A percentile compares a stretch with the other conserved stretches of the same genome.
phyloP scores from a whole-genome alignment of 1,140 invertebrate genomes.

The Theocolax elegans region DNA sequence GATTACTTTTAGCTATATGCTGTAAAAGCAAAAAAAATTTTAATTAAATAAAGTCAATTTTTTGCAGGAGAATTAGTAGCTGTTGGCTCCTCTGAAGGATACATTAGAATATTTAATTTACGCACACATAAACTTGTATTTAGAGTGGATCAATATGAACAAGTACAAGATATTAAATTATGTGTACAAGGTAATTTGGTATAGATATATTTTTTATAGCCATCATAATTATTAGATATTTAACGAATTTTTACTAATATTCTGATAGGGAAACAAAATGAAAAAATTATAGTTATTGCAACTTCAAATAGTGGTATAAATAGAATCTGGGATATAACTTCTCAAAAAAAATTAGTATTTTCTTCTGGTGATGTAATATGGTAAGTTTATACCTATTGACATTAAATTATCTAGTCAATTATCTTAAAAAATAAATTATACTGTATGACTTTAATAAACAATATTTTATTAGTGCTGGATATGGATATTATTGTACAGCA shows the following conservation, averaged over 20 bases:
- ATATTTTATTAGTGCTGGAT: conserved; percentile 45
- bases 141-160: conserved; percentile 38
- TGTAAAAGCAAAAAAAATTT: no score
- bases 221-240: background rate
- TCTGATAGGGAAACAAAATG: conserved; percentile 11
- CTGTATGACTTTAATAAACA: background rate
- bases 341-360: conserved; percentile 9
- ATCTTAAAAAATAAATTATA: conserved; percentile 20
- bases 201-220: conserved; percentile 33
- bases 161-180: conserved; percentile 36
- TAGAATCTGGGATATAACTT: conserved; percentile 42
- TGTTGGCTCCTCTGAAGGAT: conserved; percentile 46
- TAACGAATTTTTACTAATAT: background rate
- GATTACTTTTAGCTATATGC: no score
- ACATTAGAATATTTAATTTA: conserved; percentile 42
- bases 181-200: conserved; percentile 25
- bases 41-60: background rate
- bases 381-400: no score
- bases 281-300: conserved; percentile 32
- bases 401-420: no score
- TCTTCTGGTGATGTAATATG: conserved; percentile 42
- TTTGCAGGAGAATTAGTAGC: conserved; percentile 42
- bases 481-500: conserved; percentile 41
- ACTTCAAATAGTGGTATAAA: conserved; percentile 35
- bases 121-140: background rate